Evolutionary conservation across 1,140 invertebrate genomes (phyloP), one percentile per base, ranked within the genome.

Genomic region (Bombus balteatus): DNA sequence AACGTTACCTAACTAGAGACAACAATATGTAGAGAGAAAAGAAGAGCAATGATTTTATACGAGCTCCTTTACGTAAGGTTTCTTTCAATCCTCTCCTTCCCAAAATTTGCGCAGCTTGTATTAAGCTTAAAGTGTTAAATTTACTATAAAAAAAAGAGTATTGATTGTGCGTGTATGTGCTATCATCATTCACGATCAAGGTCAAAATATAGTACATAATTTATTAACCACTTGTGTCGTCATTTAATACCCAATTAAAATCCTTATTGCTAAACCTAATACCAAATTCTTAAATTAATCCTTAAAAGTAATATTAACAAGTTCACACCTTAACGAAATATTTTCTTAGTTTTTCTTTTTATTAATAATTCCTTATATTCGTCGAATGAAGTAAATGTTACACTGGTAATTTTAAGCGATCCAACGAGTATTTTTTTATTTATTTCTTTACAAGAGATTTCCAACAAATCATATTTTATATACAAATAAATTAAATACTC

Each of bases 171-270:
- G 87, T 83, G 65, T 82, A 92, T 92, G 90, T 92, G 43, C 43
- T 47, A 90, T 83, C 70, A 91, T 88, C 87, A 83, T 78, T 86
- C 77, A 72, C 77, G 74, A 88, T 83, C 81, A 80, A 92, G 70
- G 89, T 86, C 86, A 87, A 92, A 92, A 92, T 92, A 92, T 89
- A 92, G 89, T 86, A 78, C 83, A 89, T 93, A 92, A 93, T 93
- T 93, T 93, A 92, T 93, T 92, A 92, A 88, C 28, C 59, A 85
- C 15, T 18, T 41, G 53, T 72, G 25, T n/a, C 43, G 2, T 37
- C 37, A 25, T 74, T 88, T 83, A 71, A 77, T 70, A 53, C 18
- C 66, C 15, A 34, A 77, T 34, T 8, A 25, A 86, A 71, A 1
- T 32, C 62, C 32, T 65, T 9, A 37, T 76, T 71, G 9, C 15